These are phyloP conservation scores for Xiphorhynchus elegans DNA, from an alignment of 2,113 vertebrate species.

Conservation along the genomic window DNA sequence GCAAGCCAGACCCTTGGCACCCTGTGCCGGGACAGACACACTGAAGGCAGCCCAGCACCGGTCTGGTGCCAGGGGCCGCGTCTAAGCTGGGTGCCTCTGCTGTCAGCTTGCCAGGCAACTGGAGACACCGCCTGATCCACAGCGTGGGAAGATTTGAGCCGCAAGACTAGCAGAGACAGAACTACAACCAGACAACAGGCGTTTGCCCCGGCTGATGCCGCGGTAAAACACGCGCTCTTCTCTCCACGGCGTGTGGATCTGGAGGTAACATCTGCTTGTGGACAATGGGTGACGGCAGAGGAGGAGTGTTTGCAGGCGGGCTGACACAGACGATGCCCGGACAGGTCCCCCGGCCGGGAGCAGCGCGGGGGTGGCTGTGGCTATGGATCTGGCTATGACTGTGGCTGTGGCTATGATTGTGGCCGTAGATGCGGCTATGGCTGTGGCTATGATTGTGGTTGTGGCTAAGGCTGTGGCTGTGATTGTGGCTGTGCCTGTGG, in stretches of 20 bases:
- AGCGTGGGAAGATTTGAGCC: background rate
- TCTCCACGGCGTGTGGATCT: background rate
- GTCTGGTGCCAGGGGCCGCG: rapidly evolving
- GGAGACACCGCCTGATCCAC: background rate
- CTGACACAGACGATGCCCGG: background rate
- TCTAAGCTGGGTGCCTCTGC: background rate
- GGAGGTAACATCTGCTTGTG: background rate
- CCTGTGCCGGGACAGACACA: rapidly evolving
- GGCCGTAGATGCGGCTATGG: too few species aligned
- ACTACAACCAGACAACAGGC: background rate
- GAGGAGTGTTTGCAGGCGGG: background rate
- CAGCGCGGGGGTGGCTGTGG: background rate
- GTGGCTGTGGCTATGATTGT: too few species aligned
- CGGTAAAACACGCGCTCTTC: background rate
- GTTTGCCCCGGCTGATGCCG: background rate
- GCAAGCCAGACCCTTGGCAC: background rate
- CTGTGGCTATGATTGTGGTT: too few species aligned
- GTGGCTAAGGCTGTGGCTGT: background rate
- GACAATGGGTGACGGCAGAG: background rate
- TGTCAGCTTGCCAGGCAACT: background rate
- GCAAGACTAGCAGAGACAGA: background rate
- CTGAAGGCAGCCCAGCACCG: rapidly evolving
- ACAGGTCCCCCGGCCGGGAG: background rate
- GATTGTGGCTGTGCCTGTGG: too few species aligned
- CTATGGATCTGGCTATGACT: background rate